Base-by-base conservation (phyloP, 2,888 invertebrate genomes). In the Epinotia demarniana region DNA sequence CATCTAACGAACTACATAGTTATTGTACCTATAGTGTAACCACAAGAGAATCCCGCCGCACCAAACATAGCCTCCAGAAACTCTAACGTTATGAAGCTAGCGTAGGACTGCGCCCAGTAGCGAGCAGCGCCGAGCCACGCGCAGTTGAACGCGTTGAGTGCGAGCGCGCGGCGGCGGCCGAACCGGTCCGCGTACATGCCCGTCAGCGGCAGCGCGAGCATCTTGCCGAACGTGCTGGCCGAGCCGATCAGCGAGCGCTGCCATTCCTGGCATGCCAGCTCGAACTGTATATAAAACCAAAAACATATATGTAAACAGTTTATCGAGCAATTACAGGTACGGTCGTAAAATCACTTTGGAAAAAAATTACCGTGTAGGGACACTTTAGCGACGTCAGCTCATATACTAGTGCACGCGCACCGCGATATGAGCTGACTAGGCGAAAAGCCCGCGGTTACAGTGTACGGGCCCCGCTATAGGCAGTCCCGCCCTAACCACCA, bases 131-230 rank as follows among this genome's bases (percentile, higher is more conserved):
- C 96, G 68, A 95, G 87, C 60, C 95, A 79, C 12, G 94, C 94
- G 63, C 95, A 94, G 43, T 95, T 79, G 43, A 92, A 85, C 80
- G 95, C 91, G 55, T 94, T 91, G 76, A 89, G 82, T 16, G 95
- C 88, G 76, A 95, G 85, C 2, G 68, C 86, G 16, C 90, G 87
- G 78, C 93, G 90, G 77, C 95, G 88, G 18, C 95, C 95, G 83
- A 89, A 96, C 95, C 92, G 95, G 87, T 96, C 96, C 12, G 96
- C 96, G 63, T 96, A 82, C 68, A 93, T 90, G 69, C 96, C 96
- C 8, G 95, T 93, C 53, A 95, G 85, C 4, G 95, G 95, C 78
- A 96, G 89, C 6, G 95, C 95, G 76, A 95, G 86, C 80, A 96
- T 95, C 81, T 95, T 95, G 27, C 96, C 96, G 69, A 95, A 80